phyloP scores from a whole-genome alignment of 2,888 invertebrate genomes.

The Tortricodes alternella region DNA sequence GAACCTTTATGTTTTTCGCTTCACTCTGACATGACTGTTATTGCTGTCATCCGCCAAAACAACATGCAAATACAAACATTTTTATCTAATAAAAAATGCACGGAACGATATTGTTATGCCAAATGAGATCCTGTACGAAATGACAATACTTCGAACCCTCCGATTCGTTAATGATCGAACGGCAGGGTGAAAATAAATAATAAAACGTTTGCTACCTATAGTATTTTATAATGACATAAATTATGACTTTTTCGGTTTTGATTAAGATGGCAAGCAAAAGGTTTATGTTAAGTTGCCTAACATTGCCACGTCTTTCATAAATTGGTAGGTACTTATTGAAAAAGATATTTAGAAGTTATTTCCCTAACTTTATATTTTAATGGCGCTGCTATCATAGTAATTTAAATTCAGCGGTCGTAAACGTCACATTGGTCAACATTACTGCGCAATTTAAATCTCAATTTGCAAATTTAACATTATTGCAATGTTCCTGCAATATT shows the following conservation, averaged over 20 bases:
- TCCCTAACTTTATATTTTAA: too few species aligned
- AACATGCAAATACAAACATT: slow-evolving; percentile 55
- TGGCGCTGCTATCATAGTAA: too few species aligned
- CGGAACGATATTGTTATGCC: slow-evolving; percentile 55
- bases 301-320: too few species aligned
- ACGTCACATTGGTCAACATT: slow-evolving; percentile 1
- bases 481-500: not conserved
- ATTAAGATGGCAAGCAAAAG: not conserved
- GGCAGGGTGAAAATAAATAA: slow-evolving; percentile 24
- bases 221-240: slow-evolving; percentile 3
- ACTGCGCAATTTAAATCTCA: not conserved
- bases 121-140: slow-evolving; percentile 47
- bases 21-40: slow-evolving; percentile 1
- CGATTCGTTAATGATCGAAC: slow-evolving; percentile 27
- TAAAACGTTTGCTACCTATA: slow-evolving; percentile 15
- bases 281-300: too few species aligned
- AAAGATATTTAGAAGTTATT: too few species aligned
- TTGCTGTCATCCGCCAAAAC: slow-evolving; percentile 37
- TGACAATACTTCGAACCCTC: slow-evolving; percentile 42
- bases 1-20: too few species aligned
- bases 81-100: too few species aligned
- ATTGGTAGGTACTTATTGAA: too few species aligned
- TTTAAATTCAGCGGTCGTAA: slow-evolving; percentile 1
- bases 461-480: not conserved
- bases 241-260: not conserved